Percentiles rank a stretch among this genome's conserved stretches.
These are phyloP conservation scores for Athalia cordata DNA, from an alignment of 2,888 invertebrate species.

Conservation along the genomic window DNA sequence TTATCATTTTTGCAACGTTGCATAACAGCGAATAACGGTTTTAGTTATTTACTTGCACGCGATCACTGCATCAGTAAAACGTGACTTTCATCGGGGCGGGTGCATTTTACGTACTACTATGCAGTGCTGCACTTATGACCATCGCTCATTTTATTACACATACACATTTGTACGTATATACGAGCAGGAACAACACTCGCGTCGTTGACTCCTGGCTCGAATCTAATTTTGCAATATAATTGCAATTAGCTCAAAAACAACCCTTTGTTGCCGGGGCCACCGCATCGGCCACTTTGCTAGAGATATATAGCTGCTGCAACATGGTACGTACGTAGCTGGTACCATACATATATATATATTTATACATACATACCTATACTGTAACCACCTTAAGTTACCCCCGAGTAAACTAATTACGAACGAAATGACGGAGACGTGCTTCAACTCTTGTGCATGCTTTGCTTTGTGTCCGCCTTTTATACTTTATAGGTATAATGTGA, in stretches of 20 bases:
- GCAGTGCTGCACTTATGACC: too few relatives aligned
- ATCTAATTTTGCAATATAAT: constrained; percentile 55
- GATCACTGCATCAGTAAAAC: too few relatives aligned
- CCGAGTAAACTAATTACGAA: constrained; percentile 55
- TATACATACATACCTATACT: background rate
- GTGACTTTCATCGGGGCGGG: too few relatives aligned
- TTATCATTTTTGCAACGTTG: too few relatives aligned
- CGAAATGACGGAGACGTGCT: constrained; percentile 50
- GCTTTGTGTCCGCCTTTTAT: constrained; percentile 21
- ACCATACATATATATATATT: background rate
- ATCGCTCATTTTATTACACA: too few relatives aligned
- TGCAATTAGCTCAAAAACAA: constrained; percentile 60
- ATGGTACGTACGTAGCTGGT: too few relatives aligned
- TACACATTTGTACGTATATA: background rate
- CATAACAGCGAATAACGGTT: too few relatives aligned
- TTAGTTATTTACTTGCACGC: too few relatives aligned
- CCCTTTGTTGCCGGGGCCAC: constrained; percentile 45
- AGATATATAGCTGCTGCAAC: background rate
- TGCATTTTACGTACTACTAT: too few relatives aligned
- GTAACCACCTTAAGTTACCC: constrained; percentile 18
- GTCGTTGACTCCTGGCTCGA: constrained; percentile 13
- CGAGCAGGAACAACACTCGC: background rate
- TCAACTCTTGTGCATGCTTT: constrained; percentile 31
- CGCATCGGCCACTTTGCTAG: constrained; percentile 25
- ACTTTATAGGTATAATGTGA: too few relatives aligned